These are phyloP conservation scores for Aspidoscelis tigris DNA, from an alignment of 2,113 vertebrate genomes.

Conservation along the genomic window DNA sequence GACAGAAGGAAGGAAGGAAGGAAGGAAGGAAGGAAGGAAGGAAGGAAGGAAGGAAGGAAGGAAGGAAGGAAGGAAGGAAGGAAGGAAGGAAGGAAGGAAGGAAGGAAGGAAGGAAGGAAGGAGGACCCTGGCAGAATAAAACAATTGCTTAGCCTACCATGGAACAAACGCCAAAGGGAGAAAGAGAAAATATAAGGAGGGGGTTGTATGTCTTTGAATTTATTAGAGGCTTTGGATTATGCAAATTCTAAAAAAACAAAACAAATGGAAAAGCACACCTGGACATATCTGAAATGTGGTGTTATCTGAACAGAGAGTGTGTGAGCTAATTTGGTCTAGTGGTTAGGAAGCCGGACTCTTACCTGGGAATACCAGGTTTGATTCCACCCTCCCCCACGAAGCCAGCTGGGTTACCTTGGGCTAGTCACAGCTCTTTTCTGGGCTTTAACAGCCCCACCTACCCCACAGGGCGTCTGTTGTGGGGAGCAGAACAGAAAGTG, in stretches of 20 bases:
- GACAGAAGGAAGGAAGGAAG: not conserved
- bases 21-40: not conserved
- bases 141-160: slow-evolving; percentile 26
- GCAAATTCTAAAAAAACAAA: not conserved
- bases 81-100: not conserved
- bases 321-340: too few species aligned
- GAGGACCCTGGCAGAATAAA: not conserved
- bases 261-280: too few species aligned
- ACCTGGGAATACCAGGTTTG: too few species aligned
- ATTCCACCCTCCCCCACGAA: too few species aligned
- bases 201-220: not conserved
- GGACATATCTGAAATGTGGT: too few species aligned
- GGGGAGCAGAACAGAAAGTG: too few species aligned
- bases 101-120: not conserved
- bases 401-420: too few species aligned
- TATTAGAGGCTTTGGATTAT: not conserved
- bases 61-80: not conserved
- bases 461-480: too few species aligned
- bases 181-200: slow-evolving; percentile 15
- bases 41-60: not conserved
- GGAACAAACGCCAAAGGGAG: slow-evolving; percentile 8
- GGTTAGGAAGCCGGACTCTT: too few species aligned
- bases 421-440: too few species aligned
- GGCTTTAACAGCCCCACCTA: too few species aligned
- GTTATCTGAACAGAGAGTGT: too few species aligned